Evolutionary conservation across 2,888 invertebrate species (phyloP), one percentile per base, ranked within the genome.

Genomic region (Clitarchus hookeri): DNA sequence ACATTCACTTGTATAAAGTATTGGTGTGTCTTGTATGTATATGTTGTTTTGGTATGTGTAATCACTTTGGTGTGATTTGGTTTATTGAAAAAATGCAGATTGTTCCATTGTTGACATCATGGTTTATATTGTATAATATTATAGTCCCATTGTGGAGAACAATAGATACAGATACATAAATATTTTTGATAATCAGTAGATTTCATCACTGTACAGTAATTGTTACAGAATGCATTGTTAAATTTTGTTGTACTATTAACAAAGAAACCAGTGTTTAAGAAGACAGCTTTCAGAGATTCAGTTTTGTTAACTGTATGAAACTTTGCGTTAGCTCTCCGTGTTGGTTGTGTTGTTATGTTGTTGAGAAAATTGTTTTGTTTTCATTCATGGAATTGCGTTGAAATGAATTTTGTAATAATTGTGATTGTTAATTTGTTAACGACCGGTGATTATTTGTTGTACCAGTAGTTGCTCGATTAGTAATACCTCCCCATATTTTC

Each of bases 181-280:
- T 86, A 86, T 86, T 86, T 86, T 86, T 86, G 86, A 86, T 86
- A 86, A 54, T 83, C 83, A 85, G 27, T 85, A 83, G 85, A 85
- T 44, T 77, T 48, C 78, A 86, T 86, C 84, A 84, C 84, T 86
- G 82, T 82, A 82, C 82, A 82, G 82, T 82, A 44, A 44, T 82
- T 82, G 82, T 82, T 82, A 82, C 27, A 82, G 36, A 26, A 44
- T 44, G 13, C 36, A 82, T 82, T 82, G 82, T 82, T 82, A 82
- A 44, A 27, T 82, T 82, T 27, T 82, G 27, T 36, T 44, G 44
- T 82, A 23, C 44, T 82, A 82, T 82, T 36, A 36, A 26, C 27
- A 82, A 1, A 36, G 19, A 82, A 27, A 13, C 19, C 27, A 6
- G 82, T 82, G 27, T 82, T 78, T 82, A 26, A 36, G 36, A 44